Evolutionary conservation across 2,888 invertebrate genomes (phyloP), one percentile per base, ranked within the genome.

Genomic region (Drosophila borborema): DNA sequence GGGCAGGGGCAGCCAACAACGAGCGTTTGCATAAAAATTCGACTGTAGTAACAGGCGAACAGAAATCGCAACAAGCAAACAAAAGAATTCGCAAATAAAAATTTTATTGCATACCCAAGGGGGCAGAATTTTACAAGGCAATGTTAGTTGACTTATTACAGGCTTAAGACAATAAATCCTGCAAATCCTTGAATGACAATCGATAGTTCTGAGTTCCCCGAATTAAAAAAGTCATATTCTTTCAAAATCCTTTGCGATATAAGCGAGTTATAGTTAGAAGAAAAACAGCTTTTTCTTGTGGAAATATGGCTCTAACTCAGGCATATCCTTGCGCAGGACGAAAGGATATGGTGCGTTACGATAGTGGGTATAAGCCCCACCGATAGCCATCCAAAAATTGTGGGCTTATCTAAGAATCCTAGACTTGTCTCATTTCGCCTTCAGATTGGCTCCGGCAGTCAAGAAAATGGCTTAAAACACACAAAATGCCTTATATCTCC

Each of bases 41-140:
- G 31, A 18, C 12, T 18, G 18, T 34, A 51, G 49, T 49, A 49
- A n/a, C 49, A 49, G 18, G 51, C 34, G 51, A 51, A 51, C 7
- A 34, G 51, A 51, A 51, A 34, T 8, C 12, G 34, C 51, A 34
- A 18, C 2, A 51, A 34, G 51, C 7, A 34, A 3, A 51, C 18
- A 34, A 51, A 51, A 51, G 6, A 18, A 34, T 6, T 12, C 0
- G 7, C 0, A 2, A 18, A 34, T 51, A 14, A 7, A 34, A 51
- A 8, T 34, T 20, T 20, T 36, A 20, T 51, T 51, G 51, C 51
- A 51, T 51, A 51, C 12, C 36, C 20, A 38, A 36, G 5, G 34
- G 53, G 12, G 51, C 51, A 14, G 3, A 18, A 7, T 51, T 51
- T 34, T 12, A 12, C 7, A 18, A 6, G 2, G 10, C 31, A 51